Conservation (phyloP, 2,888 invertebrate genomes). For the Hipparchia sbordonii region DNA sequence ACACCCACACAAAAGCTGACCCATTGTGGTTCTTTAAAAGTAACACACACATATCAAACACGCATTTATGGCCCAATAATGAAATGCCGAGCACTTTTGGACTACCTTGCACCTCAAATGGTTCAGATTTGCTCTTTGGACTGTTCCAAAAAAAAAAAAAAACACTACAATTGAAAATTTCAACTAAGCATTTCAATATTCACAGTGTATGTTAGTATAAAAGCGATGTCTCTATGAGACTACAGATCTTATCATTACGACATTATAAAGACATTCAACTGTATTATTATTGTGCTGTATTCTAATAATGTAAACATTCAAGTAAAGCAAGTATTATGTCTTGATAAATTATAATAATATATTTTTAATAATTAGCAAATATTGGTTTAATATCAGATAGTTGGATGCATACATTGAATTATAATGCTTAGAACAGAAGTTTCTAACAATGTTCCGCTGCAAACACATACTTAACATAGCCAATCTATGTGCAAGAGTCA, state of each 20-base stretch:
- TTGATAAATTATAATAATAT: neutral
- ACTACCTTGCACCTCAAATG: neutral
- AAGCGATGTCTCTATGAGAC: neutral
- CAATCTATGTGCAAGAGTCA: too few species aligned
- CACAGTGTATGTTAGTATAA: conserved; percentile 8
- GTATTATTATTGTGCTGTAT: neutral
- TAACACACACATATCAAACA: neutral
- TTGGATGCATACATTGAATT: too few species aligned
- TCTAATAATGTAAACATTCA: neutral
- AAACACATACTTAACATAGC: too few species aligned
- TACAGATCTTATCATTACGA: neutral
- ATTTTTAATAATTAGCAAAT: too few species aligned
- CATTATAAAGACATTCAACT: conserved; percentile 22
- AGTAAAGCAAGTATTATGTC: neutral
- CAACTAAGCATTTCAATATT: neutral
- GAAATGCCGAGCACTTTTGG: neutral
- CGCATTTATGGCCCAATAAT: neutral
- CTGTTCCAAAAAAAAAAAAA: neutral
- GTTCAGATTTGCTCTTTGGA: neutral
- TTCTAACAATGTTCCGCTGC: too few species aligned
- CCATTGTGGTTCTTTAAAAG: conserved; percentile 49
- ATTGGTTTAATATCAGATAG: neutral
- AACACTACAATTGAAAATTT: neutral
- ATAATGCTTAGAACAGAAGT: too few species aligned
- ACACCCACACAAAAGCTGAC: conserved; percentile 56